Percentiles rank a stretch among this genome's conserved stretches.
Conservation (phyloP, 2,888 invertebrate genomes). For the Eupelmus urozonus region DNA sequence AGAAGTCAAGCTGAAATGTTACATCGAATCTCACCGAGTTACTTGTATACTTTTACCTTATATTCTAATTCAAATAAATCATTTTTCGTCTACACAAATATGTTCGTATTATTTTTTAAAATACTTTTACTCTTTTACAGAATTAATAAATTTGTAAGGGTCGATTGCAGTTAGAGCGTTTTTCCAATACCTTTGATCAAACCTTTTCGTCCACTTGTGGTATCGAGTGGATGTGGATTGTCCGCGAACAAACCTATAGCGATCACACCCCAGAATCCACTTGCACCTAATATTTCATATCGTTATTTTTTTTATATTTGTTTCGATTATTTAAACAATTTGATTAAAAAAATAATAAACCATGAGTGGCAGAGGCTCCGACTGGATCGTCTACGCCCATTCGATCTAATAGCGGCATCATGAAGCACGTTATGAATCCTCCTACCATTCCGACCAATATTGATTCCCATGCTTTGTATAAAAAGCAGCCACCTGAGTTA, state of each 20-base stretch:
- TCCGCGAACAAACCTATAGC: constrained; percentile 94
- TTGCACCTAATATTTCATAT: constrained; percentile 69
- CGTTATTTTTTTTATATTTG: not conserved
- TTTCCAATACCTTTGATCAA: constrained; percentile 84
- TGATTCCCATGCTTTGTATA: constrained; percentile 92
- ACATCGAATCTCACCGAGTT: too few species aligned
- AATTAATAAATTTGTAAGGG: too few species aligned
- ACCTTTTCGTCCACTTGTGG: constrained; percentile 87
- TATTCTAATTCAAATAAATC: constrained; percentile 9
- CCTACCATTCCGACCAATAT: constrained; percentile 90
- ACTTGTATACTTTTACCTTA: too few species aligned
- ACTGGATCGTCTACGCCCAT: constrained; percentile 93
- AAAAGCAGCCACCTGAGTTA: constrained; percentile 86
- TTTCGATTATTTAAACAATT: not conserved
- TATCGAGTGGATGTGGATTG: constrained; percentile 88
- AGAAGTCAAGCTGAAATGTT: too few species aligned
- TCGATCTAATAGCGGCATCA: constrained; percentile 87
- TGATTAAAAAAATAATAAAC: constrained; percentile 70
- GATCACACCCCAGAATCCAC: constrained; percentile 84
- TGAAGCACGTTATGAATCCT: constrained; percentile 84
- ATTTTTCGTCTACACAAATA: not conserved
- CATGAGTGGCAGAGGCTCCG: constrained; percentile 93
- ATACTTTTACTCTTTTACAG: not conserved
- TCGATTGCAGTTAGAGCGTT: too few species aligned
- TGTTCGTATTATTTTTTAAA: constrained; percentile 11